phyloP scores from a whole-genome alignment of 1,140 invertebrate species.

The Drosophila lacertosa region DNA sequence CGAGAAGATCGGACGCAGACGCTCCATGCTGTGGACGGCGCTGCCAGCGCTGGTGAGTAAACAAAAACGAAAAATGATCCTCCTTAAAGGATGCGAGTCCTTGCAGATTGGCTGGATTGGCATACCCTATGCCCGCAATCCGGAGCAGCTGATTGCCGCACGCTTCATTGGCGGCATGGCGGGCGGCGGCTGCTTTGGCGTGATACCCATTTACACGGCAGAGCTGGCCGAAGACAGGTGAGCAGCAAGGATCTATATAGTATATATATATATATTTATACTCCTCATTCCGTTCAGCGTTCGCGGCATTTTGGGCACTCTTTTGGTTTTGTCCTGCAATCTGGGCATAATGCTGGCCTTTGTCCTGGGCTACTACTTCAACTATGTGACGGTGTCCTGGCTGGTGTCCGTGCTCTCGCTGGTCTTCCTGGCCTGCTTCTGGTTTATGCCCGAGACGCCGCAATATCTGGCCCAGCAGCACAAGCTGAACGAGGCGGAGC shows the following conservation, averaged over 20 bases:
- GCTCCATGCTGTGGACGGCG: constrained; percentile 57
- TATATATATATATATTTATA: neutral
- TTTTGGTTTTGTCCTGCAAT: constrained; percentile 85
- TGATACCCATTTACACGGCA: constrained; percentile 84
- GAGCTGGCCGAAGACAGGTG: constrained; percentile 84
- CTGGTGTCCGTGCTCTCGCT: constrained; percentile 84
- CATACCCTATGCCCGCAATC: constrained; percentile 79
- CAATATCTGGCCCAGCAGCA: constrained; percentile 85
- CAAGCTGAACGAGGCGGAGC: constrained; percentile 81
- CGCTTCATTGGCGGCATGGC: constrained; percentile 84
- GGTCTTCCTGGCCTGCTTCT: constrained; percentile 84
- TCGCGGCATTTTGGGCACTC: constrained; percentile 85
- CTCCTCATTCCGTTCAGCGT: constrained; percentile 47
- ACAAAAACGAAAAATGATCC: neutral
- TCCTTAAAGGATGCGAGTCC: no score
- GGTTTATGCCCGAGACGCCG: constrained; percentile 85
- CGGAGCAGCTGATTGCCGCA: constrained; percentile 76
- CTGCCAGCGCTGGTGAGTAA: constrained; percentile 66
- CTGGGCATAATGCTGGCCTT: constrained; percentile 85
- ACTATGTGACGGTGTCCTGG: constrained; percentile 84
- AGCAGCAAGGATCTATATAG: no score
- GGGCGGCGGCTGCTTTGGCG: constrained; percentile 83
- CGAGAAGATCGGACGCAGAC: constrained; percentile 83
- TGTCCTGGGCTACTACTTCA: constrained; percentile 84
- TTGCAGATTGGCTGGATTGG: constrained; percentile 76